Conservation (phyloP, 2,113 vertebrate genomes). For the Sclerurus mexicanus region DNA sequence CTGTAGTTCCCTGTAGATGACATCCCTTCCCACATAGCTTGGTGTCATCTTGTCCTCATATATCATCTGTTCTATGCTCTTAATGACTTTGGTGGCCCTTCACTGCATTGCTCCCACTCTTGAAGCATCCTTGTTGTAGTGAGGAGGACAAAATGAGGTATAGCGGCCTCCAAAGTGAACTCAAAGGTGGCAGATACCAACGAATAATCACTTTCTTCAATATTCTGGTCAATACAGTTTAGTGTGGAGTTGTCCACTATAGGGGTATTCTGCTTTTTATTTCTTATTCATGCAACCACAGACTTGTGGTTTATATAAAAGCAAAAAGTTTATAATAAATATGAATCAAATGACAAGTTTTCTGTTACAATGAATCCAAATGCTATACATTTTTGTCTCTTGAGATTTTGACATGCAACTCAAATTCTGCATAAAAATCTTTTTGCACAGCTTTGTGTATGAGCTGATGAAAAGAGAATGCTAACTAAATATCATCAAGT, state of each 20-base stretch:
- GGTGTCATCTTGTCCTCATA: not conserved
- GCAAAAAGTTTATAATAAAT: not conserved
- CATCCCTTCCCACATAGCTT: not conserved
- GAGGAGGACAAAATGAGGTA: not conserved
- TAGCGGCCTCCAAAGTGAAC: not conserved
- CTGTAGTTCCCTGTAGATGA: not conserved
- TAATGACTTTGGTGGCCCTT: not conserved
- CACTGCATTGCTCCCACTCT: not conserved
- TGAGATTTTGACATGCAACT: not conserved
- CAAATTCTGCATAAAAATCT: not conserved
- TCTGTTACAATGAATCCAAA: not conserved
- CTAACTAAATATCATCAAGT: not conserved
- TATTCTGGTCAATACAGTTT: not conserved
- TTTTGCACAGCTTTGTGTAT: not conserved
- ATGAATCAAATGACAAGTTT: not conserved
- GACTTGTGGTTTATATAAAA: not conserved
- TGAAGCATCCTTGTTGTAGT: not conserved
- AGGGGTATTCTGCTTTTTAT: not conserved
- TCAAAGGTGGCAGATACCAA: not conserved
- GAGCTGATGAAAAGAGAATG: not conserved
- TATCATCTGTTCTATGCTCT: not conserved
- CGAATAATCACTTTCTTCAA: not conserved
- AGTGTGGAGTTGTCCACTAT: accelerated
- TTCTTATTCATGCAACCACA: not conserved
- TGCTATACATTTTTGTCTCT: not conserved